These are phyloP conservation scores for Aphelinus certus DNA, from an alignment of 1,140 invertebrate genomes.

Conservation along the genomic window DNA sequence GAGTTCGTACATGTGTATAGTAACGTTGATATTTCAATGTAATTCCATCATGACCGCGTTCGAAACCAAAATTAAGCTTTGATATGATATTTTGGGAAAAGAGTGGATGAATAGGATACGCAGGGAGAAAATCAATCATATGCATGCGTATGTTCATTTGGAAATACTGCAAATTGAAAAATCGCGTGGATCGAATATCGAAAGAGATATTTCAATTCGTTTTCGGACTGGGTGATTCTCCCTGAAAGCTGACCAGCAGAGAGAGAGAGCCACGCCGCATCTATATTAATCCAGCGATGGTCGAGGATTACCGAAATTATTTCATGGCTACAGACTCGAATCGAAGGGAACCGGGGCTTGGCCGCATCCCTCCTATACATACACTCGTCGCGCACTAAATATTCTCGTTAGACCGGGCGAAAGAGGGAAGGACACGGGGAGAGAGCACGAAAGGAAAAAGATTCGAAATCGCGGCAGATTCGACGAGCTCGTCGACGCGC, in stretches of 20 bases:
- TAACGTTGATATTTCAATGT: no score
- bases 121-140: no score
- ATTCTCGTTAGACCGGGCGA: conserved; percentile 31
- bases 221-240: no score
- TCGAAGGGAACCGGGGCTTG: conserved; percentile 13
- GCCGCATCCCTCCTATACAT: neutral
- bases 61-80: no score
- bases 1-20: no score
- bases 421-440: conserved; percentile 15
- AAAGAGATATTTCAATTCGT: no score
- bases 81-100: no score
- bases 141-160: no score
- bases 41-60: no score
- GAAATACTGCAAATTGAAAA: no score
- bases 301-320: conserved; percentile 41
- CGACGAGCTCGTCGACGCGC: conserved; percentile 7
- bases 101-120: no score
- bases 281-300: conserved; percentile 34
- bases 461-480: conserved; percentile 15
- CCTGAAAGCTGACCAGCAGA: neutral
- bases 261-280: neutral
- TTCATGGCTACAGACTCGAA: conserved; percentile 37
- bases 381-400: conserved; percentile 21
- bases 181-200: no score
- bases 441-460: conserved; percentile 32